Percentiles rank a stretch among this genome's conserved stretches.
phyloP scores from a whole-genome alignment of 2,113 vertebrate genomes.

The Oncorhynchus gorbuscha region DNA sequence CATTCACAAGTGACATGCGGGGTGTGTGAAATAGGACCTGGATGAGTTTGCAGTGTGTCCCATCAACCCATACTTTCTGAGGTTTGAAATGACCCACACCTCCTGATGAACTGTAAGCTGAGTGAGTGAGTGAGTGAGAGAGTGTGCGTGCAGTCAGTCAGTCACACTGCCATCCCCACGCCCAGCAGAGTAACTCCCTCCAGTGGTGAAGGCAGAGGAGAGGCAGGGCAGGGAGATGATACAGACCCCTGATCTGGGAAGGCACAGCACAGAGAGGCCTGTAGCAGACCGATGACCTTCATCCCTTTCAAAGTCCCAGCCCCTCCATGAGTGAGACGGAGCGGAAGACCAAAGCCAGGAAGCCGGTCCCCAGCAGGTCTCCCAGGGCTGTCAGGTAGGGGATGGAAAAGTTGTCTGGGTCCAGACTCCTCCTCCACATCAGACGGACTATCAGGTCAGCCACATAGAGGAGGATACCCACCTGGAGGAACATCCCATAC shows the following conservation, averaged over 20 bases:
- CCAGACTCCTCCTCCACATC: constrained; percentile 85
- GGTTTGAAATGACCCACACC: background rate
- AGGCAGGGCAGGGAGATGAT: background rate
- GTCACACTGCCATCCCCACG: background rate
- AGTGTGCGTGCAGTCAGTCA: background rate
- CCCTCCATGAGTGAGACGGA: constrained; percentile 55
- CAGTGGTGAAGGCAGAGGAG: background rate
- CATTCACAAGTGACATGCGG: background rate
- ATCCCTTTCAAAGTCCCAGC: constrained; percentile 51
- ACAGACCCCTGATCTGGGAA: constrained; percentile 3
- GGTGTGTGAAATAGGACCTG: background rate
- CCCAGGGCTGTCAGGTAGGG: constrained; percentile 96
- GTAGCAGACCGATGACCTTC: too few species aligned
- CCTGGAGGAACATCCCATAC: constrained; percentile 65
- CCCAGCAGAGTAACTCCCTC: background rate
- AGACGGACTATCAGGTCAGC: constrained; percentile 87
- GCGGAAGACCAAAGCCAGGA: constrained; percentile 88
- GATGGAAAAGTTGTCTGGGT: constrained; percentile 95
- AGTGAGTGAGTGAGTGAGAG: background rate
- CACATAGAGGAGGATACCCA: constrained; percentile 86
- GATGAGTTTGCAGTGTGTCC: background rate
- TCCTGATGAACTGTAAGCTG: background rate
- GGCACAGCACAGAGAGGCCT: background rate
- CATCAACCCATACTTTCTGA: background rate
- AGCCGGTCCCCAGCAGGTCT: constrained; percentile 90